Evolutionary conservation across 2,888 invertebrate species (phyloP).

Genomic region (Rhyacophila evoluta): DNA sequence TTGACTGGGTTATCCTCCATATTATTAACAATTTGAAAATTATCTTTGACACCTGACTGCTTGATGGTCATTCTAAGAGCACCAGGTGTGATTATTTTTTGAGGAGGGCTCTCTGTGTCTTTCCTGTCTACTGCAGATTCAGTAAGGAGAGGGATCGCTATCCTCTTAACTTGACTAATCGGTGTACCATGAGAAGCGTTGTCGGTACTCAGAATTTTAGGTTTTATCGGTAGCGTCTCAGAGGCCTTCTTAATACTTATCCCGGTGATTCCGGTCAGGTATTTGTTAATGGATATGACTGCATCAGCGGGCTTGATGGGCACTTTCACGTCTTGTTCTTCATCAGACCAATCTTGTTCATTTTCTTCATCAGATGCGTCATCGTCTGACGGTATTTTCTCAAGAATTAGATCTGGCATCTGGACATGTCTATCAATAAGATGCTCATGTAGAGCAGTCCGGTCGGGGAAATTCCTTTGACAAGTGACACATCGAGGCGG

Average conservation of each 20-base stretch:
- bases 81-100: constrained; percentile 31
- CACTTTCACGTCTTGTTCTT: constrained; percentile 56
- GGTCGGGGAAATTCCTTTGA: constrained; percentile 65
- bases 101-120: background rate
- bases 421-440: constrained; percentile 69
- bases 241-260: constrained; percentile 62
- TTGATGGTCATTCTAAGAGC: constrained; percentile 50
- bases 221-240: constrained; percentile 56
- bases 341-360: constrained; percentile 66
- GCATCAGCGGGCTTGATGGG: constrained; percentile 46
- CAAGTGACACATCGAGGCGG: constrained; percentile 66
- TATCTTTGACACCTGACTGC: constrained; percentile 40
- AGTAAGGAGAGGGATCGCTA: background rate
- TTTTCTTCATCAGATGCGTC: constrained; percentile 60
- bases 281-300: background rate
- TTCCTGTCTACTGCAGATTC: background rate
- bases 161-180: no score
- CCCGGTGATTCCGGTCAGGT: constrained; percentile 63
- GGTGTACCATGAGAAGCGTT: no score
- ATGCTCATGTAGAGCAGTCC: constrained; percentile 67
- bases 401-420: constrained; percentile 66
- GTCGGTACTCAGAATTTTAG: no score
- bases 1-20: background rate
- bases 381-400: constrained; percentile 69
- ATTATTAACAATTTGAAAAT: constrained; percentile 45